phyloP scores from a whole-genome alignment of 1,140 invertebrate species.

The Polyergus mexicanus region DNA sequence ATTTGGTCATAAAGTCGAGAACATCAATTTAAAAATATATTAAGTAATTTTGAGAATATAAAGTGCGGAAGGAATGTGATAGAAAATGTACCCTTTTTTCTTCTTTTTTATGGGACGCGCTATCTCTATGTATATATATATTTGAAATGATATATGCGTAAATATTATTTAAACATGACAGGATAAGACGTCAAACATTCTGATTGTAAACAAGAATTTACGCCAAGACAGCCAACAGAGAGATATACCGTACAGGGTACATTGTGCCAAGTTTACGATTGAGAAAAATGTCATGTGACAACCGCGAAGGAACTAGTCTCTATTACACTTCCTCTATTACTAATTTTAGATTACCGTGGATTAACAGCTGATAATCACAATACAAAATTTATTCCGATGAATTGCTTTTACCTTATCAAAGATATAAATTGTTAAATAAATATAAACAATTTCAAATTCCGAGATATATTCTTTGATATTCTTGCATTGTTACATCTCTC shows the following conservation, averaged over 20 bases:
- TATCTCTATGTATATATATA: not conserved
- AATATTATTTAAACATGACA: conserved; percentile 20
- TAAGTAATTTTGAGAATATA: conserved; percentile 10
- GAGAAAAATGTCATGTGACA: conserved; percentile 11
- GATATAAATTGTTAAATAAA: not conserved
- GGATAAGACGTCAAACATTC: conserved; percentile 6
- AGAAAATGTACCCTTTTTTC: not conserved
- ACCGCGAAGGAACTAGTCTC: not conserved
- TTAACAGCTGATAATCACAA: not conserved
- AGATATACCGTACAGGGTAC: not conserved
- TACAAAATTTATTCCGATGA: conserved; percentile 16
- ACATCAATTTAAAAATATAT: not conserved
- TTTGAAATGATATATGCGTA: too few relatives aligned
- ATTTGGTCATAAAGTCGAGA: not conserved
- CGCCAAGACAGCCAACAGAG: not conserved
- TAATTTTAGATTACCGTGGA: not conserved
- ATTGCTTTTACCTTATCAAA: not conserved
- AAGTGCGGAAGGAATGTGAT: not conserved
- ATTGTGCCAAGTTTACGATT: conserved; percentile 38
- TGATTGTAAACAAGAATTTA: conserved; percentile 37
- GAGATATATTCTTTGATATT: not conserved
- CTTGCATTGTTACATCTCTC: conserved; percentile 3
- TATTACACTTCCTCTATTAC: not conserved
- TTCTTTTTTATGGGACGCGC: not conserved
- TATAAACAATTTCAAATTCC: conserved; percentile 1